Conservation (phyloP, 2,797 vertebrate genomes). For the Coracias cyanogaster region DNA sequence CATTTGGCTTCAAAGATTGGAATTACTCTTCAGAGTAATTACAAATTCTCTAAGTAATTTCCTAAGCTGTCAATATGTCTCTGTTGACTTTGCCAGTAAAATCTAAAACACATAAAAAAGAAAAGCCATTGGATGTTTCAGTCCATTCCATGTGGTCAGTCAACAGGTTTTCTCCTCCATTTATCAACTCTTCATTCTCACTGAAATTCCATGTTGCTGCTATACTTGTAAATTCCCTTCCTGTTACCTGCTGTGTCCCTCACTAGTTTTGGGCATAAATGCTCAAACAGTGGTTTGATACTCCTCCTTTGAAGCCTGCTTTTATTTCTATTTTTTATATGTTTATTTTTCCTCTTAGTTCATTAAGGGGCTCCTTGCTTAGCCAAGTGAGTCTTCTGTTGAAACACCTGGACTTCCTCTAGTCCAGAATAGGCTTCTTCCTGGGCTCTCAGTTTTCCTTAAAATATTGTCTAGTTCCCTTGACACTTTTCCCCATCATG, state of each 20-base stretch:
- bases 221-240: neutral
- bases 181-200: neutral
- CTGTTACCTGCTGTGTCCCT: neutral
- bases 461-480: neutral
- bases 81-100: neutral
- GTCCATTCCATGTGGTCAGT: neutral
- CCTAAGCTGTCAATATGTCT: neutral
- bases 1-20: neutral
- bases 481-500: neutral
- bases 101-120: neutral
- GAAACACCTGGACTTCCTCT: neutral
- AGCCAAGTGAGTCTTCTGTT: neutral
- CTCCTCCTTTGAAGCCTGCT: neutral
- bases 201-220: neutral
- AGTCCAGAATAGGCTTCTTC: neutral
- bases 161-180: neutral
- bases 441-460: neutral
- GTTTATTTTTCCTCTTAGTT: neutral
- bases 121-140: neutral
- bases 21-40: neutral
- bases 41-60: neutral
- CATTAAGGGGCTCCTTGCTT: neutral
- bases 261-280: neutral
- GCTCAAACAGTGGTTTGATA: neutral
- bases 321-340: neutral